Evolutionary conservation across 1,140 invertebrate species (phyloP), one percentile per base, ranked within the genome.

Genomic region (Rhagoletis pomonella): DNA sequence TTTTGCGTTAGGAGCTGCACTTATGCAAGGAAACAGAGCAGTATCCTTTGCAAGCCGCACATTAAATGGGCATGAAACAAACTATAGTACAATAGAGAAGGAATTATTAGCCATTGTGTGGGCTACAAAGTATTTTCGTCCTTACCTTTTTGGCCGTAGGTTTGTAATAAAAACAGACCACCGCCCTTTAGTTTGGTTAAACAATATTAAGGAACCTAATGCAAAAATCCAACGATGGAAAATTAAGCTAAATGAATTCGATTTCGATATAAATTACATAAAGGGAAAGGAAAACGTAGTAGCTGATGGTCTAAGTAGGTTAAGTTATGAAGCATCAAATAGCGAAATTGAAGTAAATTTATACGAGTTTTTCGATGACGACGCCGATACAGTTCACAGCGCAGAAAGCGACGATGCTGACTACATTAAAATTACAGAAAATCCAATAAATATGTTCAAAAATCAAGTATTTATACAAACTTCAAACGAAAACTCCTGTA

Each of bases 221-320:
- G 50, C 50, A 55, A 65, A 65, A 65, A 17, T 65, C 17, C 64
- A 65, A 29, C 4, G 64, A 65, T 65, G 64, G 64, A 65, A 65
- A 29, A 65, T 65, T 4, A 65, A 65, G 29, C 64, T 65, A 65
- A 87, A 89, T 1, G 89, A 90, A 85, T 90, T 88, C 64, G 89
- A 89, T 58, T 90, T 89, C 64, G 87, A 86, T 50, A 89, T 90
- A 29, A 55, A 64, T 77, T 89, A 90, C 86, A 88, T 90, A 4
- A 89, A 89, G 88, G 89, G 89, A 60, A 89, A 90, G 86, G 88
- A 89, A 88, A 90, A 90, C 87, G 44, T 86, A 58, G 84, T 88
- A 29, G 89, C 89, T 17, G 89, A 89, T 47, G 88, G 87, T 5
- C 73, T 89, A 44, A 88, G 85, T 60, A 9, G 89, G 5, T 85